Evolutionary conservation across 2,888 invertebrate genomes (phyloP), one percentile per base, ranked within the genome.

Genomic region (Creontiades dilutus): DNA sequence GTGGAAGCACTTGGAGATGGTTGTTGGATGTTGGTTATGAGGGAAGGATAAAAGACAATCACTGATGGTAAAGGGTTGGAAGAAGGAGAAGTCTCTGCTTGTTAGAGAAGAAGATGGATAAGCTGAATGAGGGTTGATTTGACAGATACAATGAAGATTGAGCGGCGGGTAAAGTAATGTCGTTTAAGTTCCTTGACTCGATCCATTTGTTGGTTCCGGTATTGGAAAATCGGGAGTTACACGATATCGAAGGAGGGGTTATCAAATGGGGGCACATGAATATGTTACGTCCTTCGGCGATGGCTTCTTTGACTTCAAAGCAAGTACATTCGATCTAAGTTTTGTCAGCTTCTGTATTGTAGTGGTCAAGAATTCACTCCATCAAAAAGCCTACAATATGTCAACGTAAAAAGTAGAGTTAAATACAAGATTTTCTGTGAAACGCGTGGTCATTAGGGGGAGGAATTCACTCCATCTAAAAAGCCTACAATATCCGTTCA

Each of bases 121-220:
- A 85, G 85, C 85, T 61, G 61, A 61, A 85, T 85, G 85, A 85
- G 85, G 85, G 85, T 57, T 61, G 85, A 85, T 85, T 27, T 37
- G 85, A 85, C 85, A 85, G 85, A 85, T 28, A 46, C 68, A 85
- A 85, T 85, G 85, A 85, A 85, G 85, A 85, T 61, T 85, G 85
- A 85, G 85, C 47, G 82, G n/a, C 48, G 52, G 82, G 23, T 23
- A 4, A 19, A 82, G 48, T 82, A 82, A 82, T 23, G 82, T 82
- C 82, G 82, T 82, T 82, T 11, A 82, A 82, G 23, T 23, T 52
- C 48, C 5, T 52, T 82, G 82, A 23, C 52, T 52, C 82, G 14
- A 7, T 52, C 82, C 19, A 52, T 52, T 82, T 52, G 52, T 48
- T 47, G 46, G 78, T 47, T 19, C 78, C 46, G 78, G 46, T 46